A percentile compares a stretch with the other conserved stretches of the same genome.
phyloP scores from a whole-genome alignment of 2,888 invertebrate species.

The Eremobia ochroleuca region DNA sequence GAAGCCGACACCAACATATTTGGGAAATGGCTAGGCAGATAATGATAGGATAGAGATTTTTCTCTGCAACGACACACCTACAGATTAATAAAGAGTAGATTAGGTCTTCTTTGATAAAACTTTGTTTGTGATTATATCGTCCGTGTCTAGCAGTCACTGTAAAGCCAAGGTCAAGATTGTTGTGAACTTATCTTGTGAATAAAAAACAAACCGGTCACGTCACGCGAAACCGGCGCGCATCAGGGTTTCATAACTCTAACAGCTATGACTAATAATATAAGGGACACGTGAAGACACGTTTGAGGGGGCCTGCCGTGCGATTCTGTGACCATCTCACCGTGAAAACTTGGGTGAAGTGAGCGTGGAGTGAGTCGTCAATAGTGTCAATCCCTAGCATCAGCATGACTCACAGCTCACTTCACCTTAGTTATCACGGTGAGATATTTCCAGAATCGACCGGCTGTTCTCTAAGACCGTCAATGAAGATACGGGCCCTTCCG shows the following conservation, averaged over 20 bases:
- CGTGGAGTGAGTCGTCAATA: too few species aligned
- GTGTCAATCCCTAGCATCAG: too few species aligned
- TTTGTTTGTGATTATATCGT: conserved; percentile 14
- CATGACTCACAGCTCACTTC: too few species aligned
- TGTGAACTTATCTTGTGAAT: conserved; percentile 49
- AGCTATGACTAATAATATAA: conserved; percentile 45
- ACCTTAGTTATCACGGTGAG: too few species aligned
- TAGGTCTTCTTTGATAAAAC: conserved; percentile 9
- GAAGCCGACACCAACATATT: too few species aligned
- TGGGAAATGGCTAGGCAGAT: too few species aligned
- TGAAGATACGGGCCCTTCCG: too few species aligned
- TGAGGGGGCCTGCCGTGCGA: too few species aligned
- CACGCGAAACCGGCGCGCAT: conserved; percentile 56
- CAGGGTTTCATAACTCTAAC: conserved; percentile 45
- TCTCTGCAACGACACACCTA: not conserved
- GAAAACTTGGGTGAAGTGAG: too few species aligned
- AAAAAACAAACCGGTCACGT: conserved; percentile 61
- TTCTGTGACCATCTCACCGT: too few species aligned
- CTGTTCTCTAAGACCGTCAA: too few species aligned
- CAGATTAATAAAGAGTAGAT: not conserved
- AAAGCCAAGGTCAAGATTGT: conserved; percentile 52
- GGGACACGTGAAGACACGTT: conserved; percentile 2
- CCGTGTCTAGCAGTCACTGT: conserved; percentile 30
- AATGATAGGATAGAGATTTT: not conserved
- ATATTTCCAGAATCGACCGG: too few species aligned